Evolutionary conservation across 2,888 invertebrate species (phyloP).

Genomic region (Agrotis puta): DNA sequence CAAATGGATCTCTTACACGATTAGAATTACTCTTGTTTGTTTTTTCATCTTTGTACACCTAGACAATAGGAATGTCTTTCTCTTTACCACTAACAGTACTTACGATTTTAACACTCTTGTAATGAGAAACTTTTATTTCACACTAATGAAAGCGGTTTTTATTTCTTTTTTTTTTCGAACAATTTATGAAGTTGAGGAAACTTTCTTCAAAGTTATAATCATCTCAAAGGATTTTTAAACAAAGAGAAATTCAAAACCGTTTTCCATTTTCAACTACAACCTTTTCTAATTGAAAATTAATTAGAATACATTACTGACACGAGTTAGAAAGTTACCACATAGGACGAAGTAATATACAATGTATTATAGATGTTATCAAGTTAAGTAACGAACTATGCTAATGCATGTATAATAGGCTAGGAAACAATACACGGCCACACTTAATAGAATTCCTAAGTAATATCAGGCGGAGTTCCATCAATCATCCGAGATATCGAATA

Average conservation of each 20-base stretch:
- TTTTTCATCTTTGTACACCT: slow-evolving; percentile 63
- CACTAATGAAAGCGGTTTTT: slow-evolving; percentile 7
- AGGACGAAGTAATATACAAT: slow-evolving; percentile 40
- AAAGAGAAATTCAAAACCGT: slow-evolving; percentile 49
- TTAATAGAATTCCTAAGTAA: slow-evolving; percentile 89
- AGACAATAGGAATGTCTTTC: slow-evolving; percentile 23
- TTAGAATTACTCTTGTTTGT: slow-evolving; percentile 83
- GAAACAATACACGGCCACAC: slow-evolving; percentile 84
- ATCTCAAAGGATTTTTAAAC: slow-evolving; percentile 33
- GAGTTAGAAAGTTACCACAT: slow-evolving; percentile 42
- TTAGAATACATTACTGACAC: slow-evolving; percentile 58
- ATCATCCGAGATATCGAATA: slow-evolving; percentile 86
- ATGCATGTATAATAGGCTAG: slow-evolving; percentile 84
- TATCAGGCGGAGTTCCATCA: slow-evolving; percentile 83
- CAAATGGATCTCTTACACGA: slow-evolving; percentile 77
- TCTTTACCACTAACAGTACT: slow-evolving; percentile 6
- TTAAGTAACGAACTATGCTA: slow-evolving; percentile 81
- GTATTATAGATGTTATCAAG: slow-evolving; percentile 64
- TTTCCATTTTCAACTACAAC: slow-evolving; percentile 34
- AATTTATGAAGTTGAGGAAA: slow-evolving; percentile 23
- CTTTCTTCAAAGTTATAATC: slow-evolving; percentile 34
- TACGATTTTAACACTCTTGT: slow-evolving; percentile 1
- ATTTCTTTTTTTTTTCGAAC: slow-evolving; percentile 24
- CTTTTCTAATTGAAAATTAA: slow-evolving; percentile 64
- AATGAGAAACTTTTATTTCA: slow-evolving; percentile 21